phyloP scores from a whole-genome alignment of 2,888 invertebrate species.

The Coenonympha glycerion region DNA sequence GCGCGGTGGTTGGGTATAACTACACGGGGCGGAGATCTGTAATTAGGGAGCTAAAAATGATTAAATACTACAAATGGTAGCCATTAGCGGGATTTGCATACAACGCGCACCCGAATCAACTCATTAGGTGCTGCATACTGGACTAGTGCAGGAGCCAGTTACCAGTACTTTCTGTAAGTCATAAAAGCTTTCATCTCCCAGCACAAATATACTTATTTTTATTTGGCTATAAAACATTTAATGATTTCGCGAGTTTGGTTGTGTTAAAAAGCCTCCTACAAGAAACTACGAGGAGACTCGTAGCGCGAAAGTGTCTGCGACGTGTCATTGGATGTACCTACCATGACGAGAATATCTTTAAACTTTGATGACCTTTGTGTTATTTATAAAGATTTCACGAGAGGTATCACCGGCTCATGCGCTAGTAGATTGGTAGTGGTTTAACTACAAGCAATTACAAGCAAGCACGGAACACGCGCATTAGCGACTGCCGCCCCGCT shows the following conservation, averaged over 20 bases:
- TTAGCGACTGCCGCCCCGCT: conserved; percentile 34
- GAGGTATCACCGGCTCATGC: background rate
- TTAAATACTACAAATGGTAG: conserved; percentile 21
- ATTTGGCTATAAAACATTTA: too few species aligned
- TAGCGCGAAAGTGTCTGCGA: too few species aligned
- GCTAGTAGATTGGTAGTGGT: background rate
- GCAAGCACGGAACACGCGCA: conserved; percentile 48
- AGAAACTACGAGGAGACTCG: too few species aligned
- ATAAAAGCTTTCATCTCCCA: too few species aligned
- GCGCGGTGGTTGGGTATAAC: background rate
- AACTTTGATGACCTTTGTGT: too few species aligned
- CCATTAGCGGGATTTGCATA: conserved; percentile 31
- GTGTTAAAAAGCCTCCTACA: too few species aligned
- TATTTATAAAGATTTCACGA: background rate
- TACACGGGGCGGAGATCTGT: too few species aligned
- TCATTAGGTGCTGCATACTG: conserved; percentile 20
- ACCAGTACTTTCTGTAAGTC: too few species aligned
- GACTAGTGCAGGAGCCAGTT: background rate
- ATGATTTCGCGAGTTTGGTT: too few species aligned
- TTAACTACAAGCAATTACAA: background rate
- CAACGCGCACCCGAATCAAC: conserved; percentile 28
- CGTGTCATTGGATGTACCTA: too few species aligned
- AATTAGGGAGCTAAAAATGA: conserved; percentile 13
- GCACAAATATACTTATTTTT: too few species aligned
- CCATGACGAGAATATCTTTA: too few species aligned